Evolutionary conservation across 2,113 vertebrate species (phyloP).

Genomic region (Mormyrus lacerda): DNA sequence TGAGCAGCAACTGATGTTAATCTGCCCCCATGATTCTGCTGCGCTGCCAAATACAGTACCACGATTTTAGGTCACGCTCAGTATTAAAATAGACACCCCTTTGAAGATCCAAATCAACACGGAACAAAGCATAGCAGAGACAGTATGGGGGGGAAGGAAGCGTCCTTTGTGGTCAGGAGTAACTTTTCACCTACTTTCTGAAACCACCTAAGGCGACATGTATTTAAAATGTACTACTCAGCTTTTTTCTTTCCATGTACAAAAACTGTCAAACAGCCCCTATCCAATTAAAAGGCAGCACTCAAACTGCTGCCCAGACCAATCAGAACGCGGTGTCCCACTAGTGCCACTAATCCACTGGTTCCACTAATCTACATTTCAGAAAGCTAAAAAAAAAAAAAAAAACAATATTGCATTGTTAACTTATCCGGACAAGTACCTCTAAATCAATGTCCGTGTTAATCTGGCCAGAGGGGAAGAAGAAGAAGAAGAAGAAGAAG

Average conservation of each 20-base stretch:
- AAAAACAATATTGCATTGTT: conserved; percentile 6
- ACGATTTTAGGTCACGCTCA: background rate
- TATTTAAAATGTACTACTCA: conserved; percentile 3
- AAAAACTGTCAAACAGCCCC: conserved; percentile 35
- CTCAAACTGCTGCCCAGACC: background rate
- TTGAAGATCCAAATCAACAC: background rate
- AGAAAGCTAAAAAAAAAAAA: background rate
- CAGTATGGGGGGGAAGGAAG: background rate
- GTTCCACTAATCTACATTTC: background rate
- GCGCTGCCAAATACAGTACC: background rate
- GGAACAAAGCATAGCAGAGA: background rate
- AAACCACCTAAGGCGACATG: conserved; percentile 24
- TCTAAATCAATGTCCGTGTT: background rate
- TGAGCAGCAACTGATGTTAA: background rate
- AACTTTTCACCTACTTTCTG: conserved; percentile 34
- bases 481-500: too few relatives aligned
- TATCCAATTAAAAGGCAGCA: background rate
- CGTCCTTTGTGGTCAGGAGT: conserved; percentile 6
- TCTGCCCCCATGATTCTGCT: background rate
- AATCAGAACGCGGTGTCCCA: conserved; percentile 11
- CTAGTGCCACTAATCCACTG: background rate
- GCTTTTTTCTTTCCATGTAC: background rate
- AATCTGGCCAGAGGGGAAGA: background rate
- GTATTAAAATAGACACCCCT: background rate
- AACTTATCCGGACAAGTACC: background rate